Evolutionary conservation across 2,113 vertebrate genomes (phyloP).

Genomic region (Oreochromis spilurus): DNA sequence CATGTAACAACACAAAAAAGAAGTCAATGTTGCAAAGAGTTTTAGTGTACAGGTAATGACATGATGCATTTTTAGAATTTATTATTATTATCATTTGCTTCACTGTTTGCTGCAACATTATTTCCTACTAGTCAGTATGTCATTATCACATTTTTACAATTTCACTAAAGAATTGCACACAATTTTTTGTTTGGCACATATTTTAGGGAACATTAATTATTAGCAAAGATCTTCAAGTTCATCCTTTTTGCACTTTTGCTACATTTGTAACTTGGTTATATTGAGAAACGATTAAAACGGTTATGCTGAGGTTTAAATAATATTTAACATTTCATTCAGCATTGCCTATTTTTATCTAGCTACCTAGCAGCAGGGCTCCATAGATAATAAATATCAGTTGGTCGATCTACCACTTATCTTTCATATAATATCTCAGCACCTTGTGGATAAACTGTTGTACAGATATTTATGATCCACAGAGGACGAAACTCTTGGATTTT

Average conservation of each 20-base stretch:
- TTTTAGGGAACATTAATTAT: not conserved
- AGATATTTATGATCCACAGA: not conserved
- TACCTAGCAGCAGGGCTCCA: not conserved
- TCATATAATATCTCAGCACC: not conserved
- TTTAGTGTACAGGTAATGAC: not conserved
- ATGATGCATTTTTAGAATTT: not conserved
- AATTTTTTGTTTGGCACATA: not conserved
- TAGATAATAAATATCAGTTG: not conserved
- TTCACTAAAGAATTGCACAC: not conserved
- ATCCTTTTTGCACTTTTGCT: not conserved
- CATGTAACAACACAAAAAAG: constrained; percentile 1
- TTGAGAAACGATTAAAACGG: not conserved
- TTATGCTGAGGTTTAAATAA: not conserved
- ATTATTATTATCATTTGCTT: not conserved
- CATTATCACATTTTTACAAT: not conserved
- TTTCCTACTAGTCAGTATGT: not conserved
- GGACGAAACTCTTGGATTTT: fast-evolving
- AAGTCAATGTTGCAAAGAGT: not conserved
- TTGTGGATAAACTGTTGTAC: not conserved
- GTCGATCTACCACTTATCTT: not conserved
- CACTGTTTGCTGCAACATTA: not conserved
- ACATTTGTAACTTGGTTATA: not conserved
- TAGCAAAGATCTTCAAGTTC: not conserved
- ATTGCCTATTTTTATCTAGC: not conserved
- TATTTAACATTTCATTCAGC: not conserved